These are phyloP conservation scores for Platyura marginata DNA, from an alignment of 1,140 invertebrate genomes.

Conservation along the genomic window DNA sequence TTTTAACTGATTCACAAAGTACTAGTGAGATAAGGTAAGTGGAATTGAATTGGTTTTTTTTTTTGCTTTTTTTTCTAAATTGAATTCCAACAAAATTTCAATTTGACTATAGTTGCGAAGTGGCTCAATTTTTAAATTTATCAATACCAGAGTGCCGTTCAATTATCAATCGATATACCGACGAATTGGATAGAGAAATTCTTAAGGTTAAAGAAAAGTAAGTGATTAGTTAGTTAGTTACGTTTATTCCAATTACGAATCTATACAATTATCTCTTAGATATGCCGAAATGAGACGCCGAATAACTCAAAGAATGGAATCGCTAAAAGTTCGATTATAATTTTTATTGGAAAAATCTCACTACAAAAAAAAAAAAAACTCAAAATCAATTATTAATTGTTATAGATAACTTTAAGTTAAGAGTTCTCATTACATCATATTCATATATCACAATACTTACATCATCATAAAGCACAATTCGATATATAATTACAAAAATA, in stretches of 20 bases:
- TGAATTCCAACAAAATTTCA: neutral
- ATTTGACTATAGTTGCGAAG: constrained; percentile 30
- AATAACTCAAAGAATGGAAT: constrained; percentile 51
- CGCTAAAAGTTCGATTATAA: constrained; percentile 39
- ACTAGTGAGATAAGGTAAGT: constrained; percentile 47
- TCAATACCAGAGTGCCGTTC: constrained; percentile 58
- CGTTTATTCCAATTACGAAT: constrained; percentile 4
- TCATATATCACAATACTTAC: no score
- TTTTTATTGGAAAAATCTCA: no score
- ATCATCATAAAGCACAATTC: no score
- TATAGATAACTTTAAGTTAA: no score
- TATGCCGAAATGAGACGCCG: constrained; percentile 43
- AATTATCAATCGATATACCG: constrained; percentile 57
- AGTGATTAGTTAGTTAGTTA: neutral
- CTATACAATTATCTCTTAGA: constrained; percentile 25
- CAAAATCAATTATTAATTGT: no score
- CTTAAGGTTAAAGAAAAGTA: constrained; percentile 52
- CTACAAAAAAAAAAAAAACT: no score
- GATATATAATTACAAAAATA: no score
- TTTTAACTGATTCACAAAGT: constrained; percentile 55
- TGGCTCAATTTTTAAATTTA: constrained; percentile 70
- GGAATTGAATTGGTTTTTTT: neutral
- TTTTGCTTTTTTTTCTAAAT: no score
- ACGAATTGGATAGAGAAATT: constrained; percentile 57
- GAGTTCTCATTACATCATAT: no score